These are phyloP conservation scores for Drosophila sechellia DNA, from an alignment of 1,140 invertebrate genomes.

Conservation along the genomic window DNA sequence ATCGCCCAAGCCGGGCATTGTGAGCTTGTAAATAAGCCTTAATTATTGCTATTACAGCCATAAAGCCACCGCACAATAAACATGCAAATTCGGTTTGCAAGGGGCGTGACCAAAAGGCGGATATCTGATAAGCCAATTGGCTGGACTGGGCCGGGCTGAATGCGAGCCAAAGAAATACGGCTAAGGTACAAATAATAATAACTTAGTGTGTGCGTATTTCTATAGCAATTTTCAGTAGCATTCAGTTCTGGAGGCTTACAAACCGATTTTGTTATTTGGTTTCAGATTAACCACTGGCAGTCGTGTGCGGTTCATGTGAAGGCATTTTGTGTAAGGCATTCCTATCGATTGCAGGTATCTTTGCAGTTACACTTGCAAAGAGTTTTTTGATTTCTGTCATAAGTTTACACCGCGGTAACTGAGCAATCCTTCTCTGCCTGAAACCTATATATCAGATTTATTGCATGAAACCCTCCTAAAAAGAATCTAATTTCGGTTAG, in stretches of 20 bases:
- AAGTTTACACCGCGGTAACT: too few species aligned
- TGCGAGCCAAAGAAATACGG: constrained; percentile 20
- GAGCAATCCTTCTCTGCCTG: too few species aligned
- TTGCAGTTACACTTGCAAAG: too few species aligned
- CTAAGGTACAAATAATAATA: constrained; percentile 28
- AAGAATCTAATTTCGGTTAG: too few species aligned
- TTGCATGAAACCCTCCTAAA: too few species aligned
- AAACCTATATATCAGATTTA: too few species aligned
- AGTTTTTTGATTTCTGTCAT: too few species aligned
- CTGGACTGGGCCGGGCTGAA: constrained; percentile 2
- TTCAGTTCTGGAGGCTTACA: neutral
- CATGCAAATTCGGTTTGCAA: constrained; percentile 68
- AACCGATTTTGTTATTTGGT: constrained; percentile 1
- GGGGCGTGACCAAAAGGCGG: constrained; percentile 36
- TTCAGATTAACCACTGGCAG: neutral
- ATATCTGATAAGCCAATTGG: constrained; percentile 44
- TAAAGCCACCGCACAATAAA: constrained; percentile 81
- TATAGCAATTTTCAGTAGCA: constrained; percentile 2
- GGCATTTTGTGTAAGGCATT: neutral
- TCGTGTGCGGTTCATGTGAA: neutral
- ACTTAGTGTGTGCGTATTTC: neutral
- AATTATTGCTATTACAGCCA: constrained; percentile 78
- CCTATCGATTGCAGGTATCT: neutral
- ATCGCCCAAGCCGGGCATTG: constrained; percentile 42
- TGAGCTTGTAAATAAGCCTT: constrained; percentile 79